A percentile compares a stretch with the other conserved stretches of the same genome.
These are phyloP conservation scores for Siderastrea siderea DNA, from an alignment of 92 coral and sea anemone genomes.

Conservation along the genomic window DNA sequence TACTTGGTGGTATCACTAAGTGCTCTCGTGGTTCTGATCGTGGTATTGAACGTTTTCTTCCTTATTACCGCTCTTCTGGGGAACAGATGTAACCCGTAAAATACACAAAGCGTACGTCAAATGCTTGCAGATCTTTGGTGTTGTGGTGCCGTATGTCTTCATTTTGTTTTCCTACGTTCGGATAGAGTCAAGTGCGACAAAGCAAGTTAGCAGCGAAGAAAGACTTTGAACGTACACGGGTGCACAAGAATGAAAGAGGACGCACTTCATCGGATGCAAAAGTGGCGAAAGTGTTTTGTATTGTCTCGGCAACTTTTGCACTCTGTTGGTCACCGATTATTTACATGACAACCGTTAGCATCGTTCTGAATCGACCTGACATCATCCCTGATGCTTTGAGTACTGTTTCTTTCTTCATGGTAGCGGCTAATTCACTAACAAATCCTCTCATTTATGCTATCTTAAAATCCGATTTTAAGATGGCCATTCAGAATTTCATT, in stretches of 20 bases:
- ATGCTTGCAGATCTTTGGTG: slow-evolving; percentile 66
- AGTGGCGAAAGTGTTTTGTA: slow-evolving; percentile 58
- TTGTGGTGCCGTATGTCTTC: slow-evolving; percentile 67
- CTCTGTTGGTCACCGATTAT: slow-evolving; percentile 86
- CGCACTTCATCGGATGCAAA: too few species aligned
- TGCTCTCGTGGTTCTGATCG: too few species aligned
- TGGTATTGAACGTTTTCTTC: slow-evolving; percentile 45
- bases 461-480: slow-evolving; percentile 80
- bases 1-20: too few species aligned
- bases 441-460: slow-evolving; percentile 79
- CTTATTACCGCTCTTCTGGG: slow-evolving; percentile 78
- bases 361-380: slow-evolving; percentile 28
- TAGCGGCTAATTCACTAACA: slow-evolving; percentile 73
- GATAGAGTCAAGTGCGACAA: slow-evolving; percentile 58
- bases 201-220: slow-evolving; percentile 53
- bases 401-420: slow-evolving; percentile 62
- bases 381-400: slow-evolving; percentile 60
- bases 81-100: slow-evolving; percentile 24
- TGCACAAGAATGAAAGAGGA: too few species aligned
- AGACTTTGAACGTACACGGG: too few species aligned
- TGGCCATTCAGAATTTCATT: slow-evolving; percentile 37
- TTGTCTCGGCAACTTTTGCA: slow-evolving; percentile 67
- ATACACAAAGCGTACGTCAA: slow-evolving; percentile 70
- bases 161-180: slow-evolving; percentile 66
- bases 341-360: slow-evolving; percentile 71